Percentiles rank a stretch among this genome's conserved stretches.
Conservation (phyloP, 2,113 vertebrate genomes). For the Phrynosoma blainvillii region DNA sequence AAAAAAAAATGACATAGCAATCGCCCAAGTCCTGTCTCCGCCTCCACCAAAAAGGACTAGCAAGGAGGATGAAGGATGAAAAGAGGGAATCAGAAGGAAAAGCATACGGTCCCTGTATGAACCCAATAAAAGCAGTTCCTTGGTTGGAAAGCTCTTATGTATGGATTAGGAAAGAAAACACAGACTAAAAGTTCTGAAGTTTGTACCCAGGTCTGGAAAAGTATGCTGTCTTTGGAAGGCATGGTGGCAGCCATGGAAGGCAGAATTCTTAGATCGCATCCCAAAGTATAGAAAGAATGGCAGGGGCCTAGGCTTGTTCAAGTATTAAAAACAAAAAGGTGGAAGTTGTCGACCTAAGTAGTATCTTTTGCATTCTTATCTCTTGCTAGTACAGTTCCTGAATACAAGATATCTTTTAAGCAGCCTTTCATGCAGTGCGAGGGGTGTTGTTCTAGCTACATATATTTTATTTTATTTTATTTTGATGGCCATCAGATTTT, state of each 20-base stretch:
- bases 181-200: neutral
- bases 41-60: conserved; percentile 7
- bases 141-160: neutral
- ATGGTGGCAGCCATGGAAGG: neutral
- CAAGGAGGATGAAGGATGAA: neutral
- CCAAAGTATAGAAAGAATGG: neutral
- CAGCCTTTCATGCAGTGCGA: neutral
- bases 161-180: neutral
- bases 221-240: neutral
- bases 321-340: neutral
- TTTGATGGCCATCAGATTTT: neutral
- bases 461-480: neutral
- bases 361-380: conserved; percentile 6
- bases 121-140: neutral
- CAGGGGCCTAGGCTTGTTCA: neutral
- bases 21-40: conserved; percentile 32
- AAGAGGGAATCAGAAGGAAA: neutral
- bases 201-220: neutral
- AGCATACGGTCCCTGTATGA: neutral
- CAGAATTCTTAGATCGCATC: neutral
- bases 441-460: neutral
- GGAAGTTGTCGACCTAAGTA: neutral
- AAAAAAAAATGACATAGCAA: conserved; percentile 17
- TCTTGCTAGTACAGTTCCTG: neutral
- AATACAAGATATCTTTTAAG: neutral